phyloP scores from a whole-genome alignment of 2,797 vertebrate genomes.

The Falco columbarius region DNA sequence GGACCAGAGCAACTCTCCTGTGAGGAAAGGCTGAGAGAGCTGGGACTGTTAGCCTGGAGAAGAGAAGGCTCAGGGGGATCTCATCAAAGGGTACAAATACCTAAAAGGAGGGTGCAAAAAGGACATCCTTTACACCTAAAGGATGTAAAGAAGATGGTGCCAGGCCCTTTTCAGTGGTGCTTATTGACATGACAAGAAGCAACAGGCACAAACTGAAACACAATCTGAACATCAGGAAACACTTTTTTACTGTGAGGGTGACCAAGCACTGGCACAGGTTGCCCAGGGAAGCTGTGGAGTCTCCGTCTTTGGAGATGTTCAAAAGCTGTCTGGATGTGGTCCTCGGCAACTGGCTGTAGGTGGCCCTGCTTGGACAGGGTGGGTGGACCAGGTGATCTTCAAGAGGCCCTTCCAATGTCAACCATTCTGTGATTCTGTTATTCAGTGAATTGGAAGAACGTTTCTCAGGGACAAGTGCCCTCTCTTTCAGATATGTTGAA shows the following conservation, averaged over 20 bases:
- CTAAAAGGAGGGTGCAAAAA: background rate
- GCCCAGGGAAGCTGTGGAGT: background rate
- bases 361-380: background rate
- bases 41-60: background rate
- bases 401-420: background rate
- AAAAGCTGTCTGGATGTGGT: background rate
- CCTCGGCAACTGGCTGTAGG: background rate
- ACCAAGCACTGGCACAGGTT: background rate
- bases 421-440: background rate
- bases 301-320: background rate
- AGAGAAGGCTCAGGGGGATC: background rate
- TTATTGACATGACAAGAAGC: background rate
- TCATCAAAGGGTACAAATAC: background rate
- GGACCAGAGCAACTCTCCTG: background rate
- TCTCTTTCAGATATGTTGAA: background rate
- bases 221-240: background rate
- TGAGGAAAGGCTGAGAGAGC: background rate
- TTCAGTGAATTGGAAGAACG: background rate
- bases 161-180: background rate
- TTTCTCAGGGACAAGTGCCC: background rate
- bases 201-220: background rate
- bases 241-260: background rate
- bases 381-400: background rate
- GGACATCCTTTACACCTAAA: background rate
- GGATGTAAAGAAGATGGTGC: background rate